These are phyloP conservation scores for Microplitis mediator DNA, from an alignment of 1,140 invertebrate genomes.

Conservation along the genomic window DNA sequence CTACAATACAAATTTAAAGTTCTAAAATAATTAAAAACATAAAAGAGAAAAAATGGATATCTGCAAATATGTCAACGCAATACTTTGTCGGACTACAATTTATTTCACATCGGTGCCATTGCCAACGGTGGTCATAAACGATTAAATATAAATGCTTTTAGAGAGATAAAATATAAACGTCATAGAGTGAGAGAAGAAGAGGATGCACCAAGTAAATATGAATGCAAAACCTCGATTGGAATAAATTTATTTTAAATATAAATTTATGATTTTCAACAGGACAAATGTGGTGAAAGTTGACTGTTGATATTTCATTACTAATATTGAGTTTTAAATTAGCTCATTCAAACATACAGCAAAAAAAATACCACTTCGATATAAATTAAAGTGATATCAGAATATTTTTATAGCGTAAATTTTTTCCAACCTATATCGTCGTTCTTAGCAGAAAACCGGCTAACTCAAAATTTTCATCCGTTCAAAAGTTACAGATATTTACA, in stretches of 20 bases:
- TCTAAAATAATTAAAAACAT: background rate
- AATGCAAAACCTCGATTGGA: background rate
- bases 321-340: background rate
- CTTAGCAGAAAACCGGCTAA: too few species aligned
- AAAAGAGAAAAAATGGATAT: background rate
- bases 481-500: too few species aligned
- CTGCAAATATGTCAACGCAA: conserved; percentile 8
- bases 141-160: conserved; percentile 7
- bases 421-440: too few species aligned
- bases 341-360: background rate
- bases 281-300: conserved; percentile 5
- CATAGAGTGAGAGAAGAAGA: background rate
- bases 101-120: conserved; percentile 1
- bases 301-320: background rate
- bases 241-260: too few species aligned
- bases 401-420: too few species aligned
- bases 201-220: background rate
- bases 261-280: conserved; percentile 5
- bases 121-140: conserved; percentile 1
- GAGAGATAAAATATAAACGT: conserved; percentile 1
- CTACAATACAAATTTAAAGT: background rate
- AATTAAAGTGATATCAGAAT: too few species aligned
- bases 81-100: background rate
- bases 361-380: background rate
- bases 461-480: too few species aligned